Conservation (phyloP, 2,888 invertebrate genomes). For the Celastrina argiolus region DNA sequence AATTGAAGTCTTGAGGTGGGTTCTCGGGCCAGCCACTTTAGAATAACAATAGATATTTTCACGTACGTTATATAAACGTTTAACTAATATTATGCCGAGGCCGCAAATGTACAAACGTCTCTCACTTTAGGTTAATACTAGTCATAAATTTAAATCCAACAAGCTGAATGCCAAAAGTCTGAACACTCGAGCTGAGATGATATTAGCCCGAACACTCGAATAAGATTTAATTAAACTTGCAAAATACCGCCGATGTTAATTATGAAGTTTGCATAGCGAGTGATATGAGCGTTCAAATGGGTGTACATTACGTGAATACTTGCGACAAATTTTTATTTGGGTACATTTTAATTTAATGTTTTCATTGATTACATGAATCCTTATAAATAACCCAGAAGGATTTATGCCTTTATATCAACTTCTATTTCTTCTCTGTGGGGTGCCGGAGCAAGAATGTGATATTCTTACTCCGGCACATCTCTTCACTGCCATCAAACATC, state of each 20-base stretch:
- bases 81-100: neutral
- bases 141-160: neutral
- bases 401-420: no score
- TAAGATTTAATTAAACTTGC: conserved; percentile 16
- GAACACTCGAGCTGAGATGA: neutral
- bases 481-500: no score
- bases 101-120: neutral
- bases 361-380: no score
- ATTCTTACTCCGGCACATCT: no score
- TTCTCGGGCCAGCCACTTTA: neutral
- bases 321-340: no score
- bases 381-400: no score
- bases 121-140: neutral
- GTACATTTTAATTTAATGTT: no score
- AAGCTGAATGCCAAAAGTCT: neutral
- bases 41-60: conserved; percentile 6
- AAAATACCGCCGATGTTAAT: conserved; percentile 2
- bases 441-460: no score
- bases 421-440: no score
- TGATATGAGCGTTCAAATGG: neutral
- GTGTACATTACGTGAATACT: neutral
- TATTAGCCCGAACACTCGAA: neutral
- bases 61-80: neutral
- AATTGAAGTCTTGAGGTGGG: conserved; percentile 4
- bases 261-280: neutral